These are phyloP conservation scores for Rhagophthalmus giganteus DNA, from an alignment of 2,888 invertebrate species.

Conservation along the genomic window DNA sequence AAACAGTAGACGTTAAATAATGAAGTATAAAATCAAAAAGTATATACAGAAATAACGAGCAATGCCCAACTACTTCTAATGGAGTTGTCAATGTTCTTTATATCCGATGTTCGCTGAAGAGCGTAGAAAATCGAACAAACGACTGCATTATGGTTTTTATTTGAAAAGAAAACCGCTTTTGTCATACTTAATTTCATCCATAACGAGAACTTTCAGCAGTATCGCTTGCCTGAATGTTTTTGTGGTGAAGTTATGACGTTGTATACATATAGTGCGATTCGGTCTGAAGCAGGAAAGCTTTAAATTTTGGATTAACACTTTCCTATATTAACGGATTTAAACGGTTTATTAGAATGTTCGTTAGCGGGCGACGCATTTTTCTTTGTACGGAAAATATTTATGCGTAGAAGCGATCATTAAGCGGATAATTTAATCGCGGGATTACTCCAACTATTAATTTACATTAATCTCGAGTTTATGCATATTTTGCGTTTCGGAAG, in stretches of 20 bases:
- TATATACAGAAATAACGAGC: constrained; percentile 41
- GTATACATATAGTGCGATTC: too few species aligned
- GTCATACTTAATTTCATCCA: constrained; percentile 41
- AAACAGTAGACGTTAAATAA: constrained; percentile 32
- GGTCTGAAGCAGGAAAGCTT: too few species aligned
- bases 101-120: constrained; percentile 42
- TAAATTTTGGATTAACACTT: constrained; percentile 17
- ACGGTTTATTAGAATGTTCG: constrained; percentile 13
- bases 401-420: constrained; percentile 12
- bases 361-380: constrained; percentile 7
- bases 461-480: constrained; percentile 13
- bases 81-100: constrained; percentile 43
- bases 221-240: too few species aligned
- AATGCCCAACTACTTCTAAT: constrained; percentile 39
- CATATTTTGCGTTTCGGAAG: constrained; percentile 1
- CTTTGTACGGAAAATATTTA: constrained; percentile 12
- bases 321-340: constrained; percentile 17
- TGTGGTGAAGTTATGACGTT: neutral
- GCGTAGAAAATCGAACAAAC: constrained; percentile 49
- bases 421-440: constrained; percentile 7
- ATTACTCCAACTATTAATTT: constrained; percentile 12
- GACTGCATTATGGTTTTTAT: constrained; percentile 44
- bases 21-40: constrained; percentile 40
- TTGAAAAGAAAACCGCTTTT: constrained; percentile 41
- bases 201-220: constrained; percentile 19